Base-by-base conservation (phyloP, 1,140 invertebrate genomes). In the Drosophila ambigua region DNA sequence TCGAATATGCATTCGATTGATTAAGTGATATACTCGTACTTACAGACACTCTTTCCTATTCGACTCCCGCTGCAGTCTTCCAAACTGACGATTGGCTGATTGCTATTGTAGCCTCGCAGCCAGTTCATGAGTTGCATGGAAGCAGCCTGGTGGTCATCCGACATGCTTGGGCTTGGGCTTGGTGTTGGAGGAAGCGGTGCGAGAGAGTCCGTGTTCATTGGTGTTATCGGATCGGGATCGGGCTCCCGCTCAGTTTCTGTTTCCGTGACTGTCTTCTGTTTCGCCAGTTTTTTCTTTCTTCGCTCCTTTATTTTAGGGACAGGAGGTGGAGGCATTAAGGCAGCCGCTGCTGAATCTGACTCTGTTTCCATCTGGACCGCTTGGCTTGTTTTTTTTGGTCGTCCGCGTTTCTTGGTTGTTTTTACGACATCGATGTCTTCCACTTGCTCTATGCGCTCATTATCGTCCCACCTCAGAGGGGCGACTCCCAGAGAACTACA, bases 101-200 rank as follows among this genome's bases (percentile, higher is more conserved):
- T 5, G 5, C 15, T n/a, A 24, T 45, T 28, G 8, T n/a, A 5
- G 13, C 64, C 73, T 11, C 48, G 52, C 16, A 77, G 28, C 52
- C 53, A 63, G 16, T 53, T 26, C 2, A 39, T 45, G 5, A 59
- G 16, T 4, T 43, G 43, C 15, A 51, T 4, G 6, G 20, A 20
- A 9, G 39, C 16, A 23, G 24, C 35, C 28, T 13, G 9, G 13
- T 35, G 26, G 1, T 39, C n/a, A 7, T 20, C 24, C 11, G 9
- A 13, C 4, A 39, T 26, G n/a, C 4, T 26, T 26, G 11, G 2
- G 23, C 39, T 41, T 31, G n/a, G 11, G 15, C 6, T 24, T 31
- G n/a, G 11, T 20, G 8, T 24, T 4, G 35, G 35, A 20, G 15
- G 11, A 26, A 9, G 4, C 3, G 31, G 8, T 9, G 31, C 31